These are phyloP conservation scores for Drosophila saltans DNA, from an alignment of 1,140 invertebrate species.

Conservation along the genomic window DNA sequence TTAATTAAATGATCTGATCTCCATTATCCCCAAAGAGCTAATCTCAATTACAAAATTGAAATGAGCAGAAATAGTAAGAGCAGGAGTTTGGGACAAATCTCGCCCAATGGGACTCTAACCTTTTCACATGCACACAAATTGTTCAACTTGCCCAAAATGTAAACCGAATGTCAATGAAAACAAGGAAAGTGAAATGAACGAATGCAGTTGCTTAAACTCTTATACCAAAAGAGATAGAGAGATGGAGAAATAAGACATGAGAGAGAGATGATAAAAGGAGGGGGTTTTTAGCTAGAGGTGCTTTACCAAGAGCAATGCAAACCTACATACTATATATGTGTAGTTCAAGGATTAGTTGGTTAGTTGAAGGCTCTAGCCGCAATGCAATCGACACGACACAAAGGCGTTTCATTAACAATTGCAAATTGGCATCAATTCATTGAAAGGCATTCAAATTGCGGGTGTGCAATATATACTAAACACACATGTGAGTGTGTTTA, in stretches of 20 bases:
- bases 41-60: slow-evolving; percentile 83
- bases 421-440: slow-evolving; percentile 81
- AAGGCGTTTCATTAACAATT: slow-evolving; percentile 81
- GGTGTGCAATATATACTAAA: slow-evolving; percentile 17
- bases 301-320: slow-evolving; percentile 26
- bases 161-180: slow-evolving; percentile 77
- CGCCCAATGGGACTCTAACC: slow-evolving; percentile 27
- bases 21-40: slow-evolving; percentile 81
- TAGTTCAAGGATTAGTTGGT: slow-evolving; percentile 37
- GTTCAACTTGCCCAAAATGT: slow-evolving; percentile 63
- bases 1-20: slow-evolving; percentile 83
- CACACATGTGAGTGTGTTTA: slow-evolving; percentile 32
- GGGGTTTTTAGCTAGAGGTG: slow-evolving; percentile 24
- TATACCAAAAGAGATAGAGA: slow-evolving; percentile 20
- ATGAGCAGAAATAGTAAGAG: slow-evolving; percentile 51
- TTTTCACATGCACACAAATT: slow-evolving; percentile 38
- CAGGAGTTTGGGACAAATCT: not conserved
- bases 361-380: slow-evolving; percentile 22
- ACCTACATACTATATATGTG: slow-evolving; percentile 7
- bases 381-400: slow-evolving; percentile 75
- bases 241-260: not conserved
- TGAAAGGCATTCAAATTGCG: slow-evolving; percentile 69
- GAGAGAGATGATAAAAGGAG: not conserved
- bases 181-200: slow-evolving; percentile 67
- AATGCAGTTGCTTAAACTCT: slow-evolving; percentile 41